These are phyloP conservation scores for Onychomys leucogaster DNA, from an alignment of 2,797 vertebrate genomes.

Conservation along the genomic window DNA sequence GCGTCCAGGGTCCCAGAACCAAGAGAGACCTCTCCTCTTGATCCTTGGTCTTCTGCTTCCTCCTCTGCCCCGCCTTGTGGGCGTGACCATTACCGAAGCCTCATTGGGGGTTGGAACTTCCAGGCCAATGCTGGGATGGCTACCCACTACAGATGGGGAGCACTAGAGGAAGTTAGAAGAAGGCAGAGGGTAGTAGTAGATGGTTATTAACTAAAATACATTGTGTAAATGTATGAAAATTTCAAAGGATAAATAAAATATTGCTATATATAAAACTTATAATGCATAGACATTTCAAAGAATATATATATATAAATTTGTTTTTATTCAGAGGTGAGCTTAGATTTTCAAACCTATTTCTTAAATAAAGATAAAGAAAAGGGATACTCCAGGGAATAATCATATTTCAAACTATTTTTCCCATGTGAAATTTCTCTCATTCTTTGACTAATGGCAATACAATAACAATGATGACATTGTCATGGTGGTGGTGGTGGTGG, in stretches of 20 bases:
- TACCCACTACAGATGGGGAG: no score
- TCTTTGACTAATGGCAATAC: slow-evolving; percentile 78
- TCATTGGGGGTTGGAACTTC: no score
- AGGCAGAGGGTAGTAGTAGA: not conserved
- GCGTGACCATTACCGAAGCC: no score
- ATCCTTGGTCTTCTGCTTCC: no score
- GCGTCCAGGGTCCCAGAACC: no score
- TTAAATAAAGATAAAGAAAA: not conserved
- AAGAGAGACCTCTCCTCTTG: no score
- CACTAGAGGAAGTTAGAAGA: not conserved
- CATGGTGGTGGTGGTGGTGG: not conserved
- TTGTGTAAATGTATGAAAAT: not conserved
- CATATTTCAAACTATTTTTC: slow-evolving; percentile 49
- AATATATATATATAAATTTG: not conserved
- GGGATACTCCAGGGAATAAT: not conserved
- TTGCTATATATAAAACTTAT: not conserved
- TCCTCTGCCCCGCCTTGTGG: no score
- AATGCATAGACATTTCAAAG: not conserved
- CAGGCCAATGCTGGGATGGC: no score
- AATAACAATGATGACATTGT: slow-evolving; percentile 50
- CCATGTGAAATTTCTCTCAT: slow-evolving; percentile 78
- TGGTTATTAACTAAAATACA: not conserved
- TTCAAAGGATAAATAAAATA: not conserved
- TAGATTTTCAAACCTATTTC: slow-evolving; percentile 25
- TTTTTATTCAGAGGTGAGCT: slow-evolving; percentile 35